Evolutionary conservation across 2,113 vertebrate species (phyloP).

Genomic region (Charadrius vociferus): DNA sequence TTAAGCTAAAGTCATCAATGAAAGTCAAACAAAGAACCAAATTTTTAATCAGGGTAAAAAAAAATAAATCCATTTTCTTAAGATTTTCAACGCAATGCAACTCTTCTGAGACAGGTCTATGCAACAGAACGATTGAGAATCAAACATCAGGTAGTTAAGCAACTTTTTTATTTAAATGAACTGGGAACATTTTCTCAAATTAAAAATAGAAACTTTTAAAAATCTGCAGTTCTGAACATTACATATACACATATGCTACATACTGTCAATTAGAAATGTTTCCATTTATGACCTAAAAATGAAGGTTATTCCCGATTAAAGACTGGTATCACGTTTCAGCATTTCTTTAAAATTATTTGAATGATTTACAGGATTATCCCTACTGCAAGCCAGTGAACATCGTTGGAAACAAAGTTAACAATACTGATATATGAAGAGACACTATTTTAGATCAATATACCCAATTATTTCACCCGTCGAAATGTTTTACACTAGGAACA

Average conservation of each 20-base stretch:
- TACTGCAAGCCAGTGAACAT: not conserved
- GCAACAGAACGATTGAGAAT: not conserved
- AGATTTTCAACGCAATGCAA: not conserved
- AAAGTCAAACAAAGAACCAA: not conserved
- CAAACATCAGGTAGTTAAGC: not conserved
- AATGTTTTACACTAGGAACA: not conserved
- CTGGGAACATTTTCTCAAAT: constrained; percentile 49
- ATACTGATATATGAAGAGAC: not conserved
- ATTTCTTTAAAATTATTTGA: not conserved
- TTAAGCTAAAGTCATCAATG: not conserved
- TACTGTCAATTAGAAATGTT: constrained; percentile 41
- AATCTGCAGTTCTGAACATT: constrained; percentile 58
- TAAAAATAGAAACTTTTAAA: constrained; percentile 69
- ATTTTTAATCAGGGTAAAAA: not conserved
- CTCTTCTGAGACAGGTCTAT: not conserved
- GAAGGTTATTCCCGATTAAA: constrained; percentile 20
- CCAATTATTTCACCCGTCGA: not conserved
- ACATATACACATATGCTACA: constrained; percentile 54
- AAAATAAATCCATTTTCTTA: fast-evolving
- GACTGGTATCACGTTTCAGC: not conserved
- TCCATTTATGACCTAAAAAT: not conserved
- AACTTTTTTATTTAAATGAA: constrained; percentile 70
- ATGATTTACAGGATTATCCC: not conserved
- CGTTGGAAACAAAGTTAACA: not conserved
- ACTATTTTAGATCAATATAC: not conserved